Evolutionary conservation across 2,113 vertebrate genomes (phyloP), one percentile per base, ranked within the genome.

Genomic region (Tympanuchus pallidicinctus): DNA sequence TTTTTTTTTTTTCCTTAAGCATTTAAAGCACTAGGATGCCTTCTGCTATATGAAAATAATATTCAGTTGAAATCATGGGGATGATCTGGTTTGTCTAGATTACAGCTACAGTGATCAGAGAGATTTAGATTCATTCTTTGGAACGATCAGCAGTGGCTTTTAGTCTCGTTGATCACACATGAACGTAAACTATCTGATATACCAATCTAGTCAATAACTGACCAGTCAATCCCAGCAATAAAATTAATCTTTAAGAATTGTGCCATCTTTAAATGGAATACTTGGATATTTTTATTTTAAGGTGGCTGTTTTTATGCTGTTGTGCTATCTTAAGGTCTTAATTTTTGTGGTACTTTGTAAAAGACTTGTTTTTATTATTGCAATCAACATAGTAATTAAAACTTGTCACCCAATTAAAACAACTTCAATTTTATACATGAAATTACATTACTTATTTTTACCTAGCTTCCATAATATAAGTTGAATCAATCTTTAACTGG

Each of bases 31-130:
- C 79, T 89, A 66, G 61, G 21, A 34, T 83, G 60, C 65, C 34
- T 52, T 88, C 40, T 85, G n/a, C 52, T 52, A 72, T 72, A 19
- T 95, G 85, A 85, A 95, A 94, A 45, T 64, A 32, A 0, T 80
- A 54, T 80, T 86, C 76, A 95, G 27, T 70, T 88, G 79, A 90
- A 42, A 81, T 94, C 77, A 54, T 47, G 18, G 12, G 32, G 34
- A 87, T 95, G 81, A 94, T 95, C 89, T 95, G 75, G 27, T 87
- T 90, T 90, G 74, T 82, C 43, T 84, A 32, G 47, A 48, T 96
- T 89, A 92, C 14, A 90, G 64, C 34, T 90, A 42, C 48, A 77
- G n/a, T 47, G 67, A 90, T 90, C 84, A 90, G 36, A 85, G 76
- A 57, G 88, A 69, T 90, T 81, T 47, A 69, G 78, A 78, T 57